Base-by-base conservation (phyloP, 2,113 vertebrate species). In the Tetraodon nigroviridis region DNA sequence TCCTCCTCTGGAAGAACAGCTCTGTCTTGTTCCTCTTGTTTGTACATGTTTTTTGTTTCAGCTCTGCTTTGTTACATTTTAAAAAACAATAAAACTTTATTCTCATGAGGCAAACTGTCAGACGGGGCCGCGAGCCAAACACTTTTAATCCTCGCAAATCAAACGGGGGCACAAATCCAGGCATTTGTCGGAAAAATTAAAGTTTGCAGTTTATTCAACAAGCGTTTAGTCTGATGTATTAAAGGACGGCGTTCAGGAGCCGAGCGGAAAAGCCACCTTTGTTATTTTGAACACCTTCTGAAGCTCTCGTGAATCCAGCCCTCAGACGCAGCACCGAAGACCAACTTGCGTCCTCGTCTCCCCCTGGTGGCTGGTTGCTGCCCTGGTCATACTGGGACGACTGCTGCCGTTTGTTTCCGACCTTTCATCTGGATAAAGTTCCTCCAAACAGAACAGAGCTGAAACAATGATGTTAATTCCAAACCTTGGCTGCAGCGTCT, bases 51-150 rank as follows among this genome's bases (percentile, higher is more conserved):
- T 40, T 41, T 3, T 51, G 51, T 47, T 52, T 46, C 6, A n/a
- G 29, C 32, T 40, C 19, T 14, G 49, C 51, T 54, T 50, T 37
- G 10, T 15, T 42, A 47, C 44, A 14, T 16, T 1, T 55, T 47
- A 54, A 61, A 61, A 61, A 20, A 63, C 15, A 37, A 16, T 22
- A 18, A 61, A 51, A 68, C 8, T 15, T 60, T 52, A 42, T 48
- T 54, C 61, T 44, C 2, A 2, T 16, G 1, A 46, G 49, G 54
- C 24, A 58, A 58, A 66, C 22, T 0, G 37, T 16, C n/a, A 2
- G 24, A 22, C 0, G 0, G 4, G 15, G 21, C 71, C n/a, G 16
- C 17, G 61, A 63, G 22, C 70, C 67, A 59, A 47, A 62, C 27
- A 14, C 21, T 50, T 51, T 50, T 58, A 37, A 56, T 49, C 61